These are phyloP conservation scores for Sarcophaga peregrina DNA, from an alignment of 1,140 invertebrate species.

Conservation along the genomic window DNA sequence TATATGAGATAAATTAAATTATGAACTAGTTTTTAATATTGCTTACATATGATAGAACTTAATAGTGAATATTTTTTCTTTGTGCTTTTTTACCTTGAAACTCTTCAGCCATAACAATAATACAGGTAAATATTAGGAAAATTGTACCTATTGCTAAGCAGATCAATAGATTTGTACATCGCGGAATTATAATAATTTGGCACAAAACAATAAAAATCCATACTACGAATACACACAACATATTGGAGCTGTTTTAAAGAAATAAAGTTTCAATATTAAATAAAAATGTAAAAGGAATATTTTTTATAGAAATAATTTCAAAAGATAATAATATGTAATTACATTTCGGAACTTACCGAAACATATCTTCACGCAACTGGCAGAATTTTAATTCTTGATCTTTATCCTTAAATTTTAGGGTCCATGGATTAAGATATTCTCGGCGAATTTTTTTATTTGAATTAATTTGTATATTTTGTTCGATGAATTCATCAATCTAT, in stretches of 20 bases:
- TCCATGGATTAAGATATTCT: constrained; percentile 88
- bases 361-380: constrained; percentile 90
- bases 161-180: constrained; percentile 71
- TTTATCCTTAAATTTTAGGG: constrained; percentile 83
- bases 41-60: neutral
- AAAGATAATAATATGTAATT: neutral
- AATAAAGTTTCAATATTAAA: too few species aligned
- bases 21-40: too few species aligned
- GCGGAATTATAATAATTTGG: constrained; percentile 81
- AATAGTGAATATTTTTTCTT: neutral
- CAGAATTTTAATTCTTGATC: constrained; percentile 74
- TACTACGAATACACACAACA: constrained; percentile 89
- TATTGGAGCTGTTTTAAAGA: constrained; percentile 76
- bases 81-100: constrained; percentile 70
- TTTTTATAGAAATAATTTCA: too few species aligned
- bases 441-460: constrained; percentile 91
- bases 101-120: constrained; percentile 88
- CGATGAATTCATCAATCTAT: constrained; percentile 88
- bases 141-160: constrained; percentile 75
- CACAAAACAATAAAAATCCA: constrained; percentile 89
- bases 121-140: constrained; percentile 74
- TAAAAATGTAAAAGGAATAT: too few species aligned
- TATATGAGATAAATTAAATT: too few species aligned
- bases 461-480: constrained; percentile 90
- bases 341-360: constrained; percentile 69